Evolutionary conservation across 2,113 vertebrate genomes (phyloP).

Genomic region (Syngnathus scovelli): DNA sequence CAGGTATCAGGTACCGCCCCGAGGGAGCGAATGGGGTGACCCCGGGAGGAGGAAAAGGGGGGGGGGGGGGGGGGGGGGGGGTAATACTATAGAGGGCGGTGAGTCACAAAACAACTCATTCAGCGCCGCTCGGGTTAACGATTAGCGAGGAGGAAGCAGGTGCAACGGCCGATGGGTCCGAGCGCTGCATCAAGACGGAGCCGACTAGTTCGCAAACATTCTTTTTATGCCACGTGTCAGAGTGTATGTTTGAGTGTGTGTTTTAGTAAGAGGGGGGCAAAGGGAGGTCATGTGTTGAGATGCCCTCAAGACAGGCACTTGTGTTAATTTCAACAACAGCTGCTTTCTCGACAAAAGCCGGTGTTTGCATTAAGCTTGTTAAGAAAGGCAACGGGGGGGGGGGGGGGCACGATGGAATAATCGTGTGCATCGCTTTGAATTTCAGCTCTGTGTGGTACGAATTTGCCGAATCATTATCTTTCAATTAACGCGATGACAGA

Average conservation of each 20-base stretch:
- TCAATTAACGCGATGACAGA: no score
- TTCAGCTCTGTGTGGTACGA: no score
- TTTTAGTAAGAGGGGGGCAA: slow-evolving; percentile 46
- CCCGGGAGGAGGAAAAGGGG: slow-evolving; percentile 29
- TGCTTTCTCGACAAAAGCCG: slow-evolving; percentile 26
- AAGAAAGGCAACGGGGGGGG: no score
- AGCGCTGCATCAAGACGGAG: slow-evolving; percentile 15
- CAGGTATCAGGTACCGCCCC: slow-evolving; percentile 71
- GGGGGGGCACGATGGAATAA: no score
- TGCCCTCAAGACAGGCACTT: slow-evolving; percentile 63
- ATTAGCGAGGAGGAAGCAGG: slow-evolving; percentile 13
- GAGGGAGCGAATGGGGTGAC: slow-evolving; percentile 60
- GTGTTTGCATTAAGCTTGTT: background rate
- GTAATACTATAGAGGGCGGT: slow-evolving; percentile 2
- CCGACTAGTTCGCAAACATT: slow-evolving; percentile 32
- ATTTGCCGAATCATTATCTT: no score
- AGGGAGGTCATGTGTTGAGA: slow-evolving; percentile 61
- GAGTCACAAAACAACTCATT: slow-evolving; percentile 49
- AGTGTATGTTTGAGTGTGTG: slow-evolving; percentile 25
- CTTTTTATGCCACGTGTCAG: slow-evolving; percentile 12
- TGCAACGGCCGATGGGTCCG: background rate
- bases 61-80: no score
- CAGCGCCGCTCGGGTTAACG: slow-evolving; percentile 33
- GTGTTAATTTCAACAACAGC: slow-evolving; percentile 44
- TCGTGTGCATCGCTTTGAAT: no score